A percentile compares a stretch with the other conserved stretches of the same genome.
These are phyloP conservation scores for Drosophila nr. medialis DNA, from an alignment of 2,888 invertebrate genomes.

Conservation along the genomic window DNA sequence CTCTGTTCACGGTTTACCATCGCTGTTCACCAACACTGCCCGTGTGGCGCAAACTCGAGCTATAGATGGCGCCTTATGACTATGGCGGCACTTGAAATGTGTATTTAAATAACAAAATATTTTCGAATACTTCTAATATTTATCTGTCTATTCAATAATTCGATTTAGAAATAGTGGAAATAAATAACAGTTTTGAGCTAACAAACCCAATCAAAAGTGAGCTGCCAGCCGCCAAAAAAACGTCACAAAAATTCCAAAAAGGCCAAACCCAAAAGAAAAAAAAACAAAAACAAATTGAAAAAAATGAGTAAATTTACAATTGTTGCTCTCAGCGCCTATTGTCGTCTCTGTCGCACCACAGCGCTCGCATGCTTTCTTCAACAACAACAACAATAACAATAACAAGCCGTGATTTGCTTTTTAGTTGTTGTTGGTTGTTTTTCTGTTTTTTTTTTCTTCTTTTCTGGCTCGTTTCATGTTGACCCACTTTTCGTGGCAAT, in stretches of 20 bases:
- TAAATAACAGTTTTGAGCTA: not conserved
- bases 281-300: not conserved
- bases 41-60: not conserved
- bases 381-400: conserved; percentile 11
- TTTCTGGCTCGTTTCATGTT: conserved; percentile 79
- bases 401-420: conserved; percentile 64
- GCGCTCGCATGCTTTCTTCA: conserved; percentile 35
- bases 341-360: conserved; percentile 43
- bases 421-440: conserved; percentile 51
- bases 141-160: not conserved
- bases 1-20: conserved; percentile 6
- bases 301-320: conserved; percentile 32
- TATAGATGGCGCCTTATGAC: conserved; percentile 39
- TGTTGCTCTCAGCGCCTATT: conserved; percentile 17
- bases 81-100: conserved; percentile 7
- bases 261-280: conserved; percentile 46
- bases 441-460: conserved; percentile 43
- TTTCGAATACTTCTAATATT: not conserved
- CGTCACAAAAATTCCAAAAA: conserved; percentile 43
- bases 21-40: conserved; percentile 31
- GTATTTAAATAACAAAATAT: conserved; percentile 14
- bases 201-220: not conserved
- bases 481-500: conserved; percentile 76
- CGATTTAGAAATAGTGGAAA: not conserved
- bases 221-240: not conserved